Conservation (phyloP, 2,113 vertebrate genomes). For the Chascanopsetta lugubris region DNA sequence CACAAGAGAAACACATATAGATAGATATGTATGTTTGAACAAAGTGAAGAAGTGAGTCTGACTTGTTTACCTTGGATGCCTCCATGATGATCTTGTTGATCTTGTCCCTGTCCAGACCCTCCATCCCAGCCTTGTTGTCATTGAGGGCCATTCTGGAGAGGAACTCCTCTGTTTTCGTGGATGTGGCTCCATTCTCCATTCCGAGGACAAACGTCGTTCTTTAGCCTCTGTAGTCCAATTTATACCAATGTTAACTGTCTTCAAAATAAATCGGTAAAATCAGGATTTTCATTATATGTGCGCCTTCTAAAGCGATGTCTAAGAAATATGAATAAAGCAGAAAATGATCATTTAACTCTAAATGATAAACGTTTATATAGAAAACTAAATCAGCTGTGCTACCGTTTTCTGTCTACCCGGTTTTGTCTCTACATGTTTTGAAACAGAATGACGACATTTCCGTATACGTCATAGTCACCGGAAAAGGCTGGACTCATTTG, state of each 20-base stretch:
- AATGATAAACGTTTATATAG: not conserved
- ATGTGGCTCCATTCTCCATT: slow-evolving; percentile 60
- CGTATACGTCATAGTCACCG: slow-evolving; percentile 37
- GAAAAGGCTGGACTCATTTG: not conserved
- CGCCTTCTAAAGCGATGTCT: not conserved
- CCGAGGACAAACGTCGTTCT: not conserved
- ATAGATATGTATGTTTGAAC: not conserved
- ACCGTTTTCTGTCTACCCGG: not conserved
- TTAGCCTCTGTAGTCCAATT: not conserved
- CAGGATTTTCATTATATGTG: not conserved
- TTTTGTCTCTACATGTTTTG: slow-evolving; percentile 25
- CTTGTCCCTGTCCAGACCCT: slow-evolving; percentile 95
- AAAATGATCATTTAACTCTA: not conserved
- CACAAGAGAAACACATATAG: not conserved
- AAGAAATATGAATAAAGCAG: not conserved
- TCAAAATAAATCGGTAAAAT: not conserved
- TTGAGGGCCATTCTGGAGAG: slow-evolving; percentile 94
- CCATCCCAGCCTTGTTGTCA: slow-evolving; percentile 99
- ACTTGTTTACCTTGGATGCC: slow-evolving; percentile 89
- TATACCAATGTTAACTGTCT: not conserved
- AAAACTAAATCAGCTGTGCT: not conserved
- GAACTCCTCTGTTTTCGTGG: slow-evolving; percentile 74
- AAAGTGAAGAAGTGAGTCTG: not conserved
- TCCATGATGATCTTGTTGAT: slow-evolving; percentile 99
- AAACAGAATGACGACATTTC: slow-evolving; percentile 60